phyloP scores from a whole-genome alignment of 2,113 vertebrate species.

The Circaetus gallicus region DNA sequence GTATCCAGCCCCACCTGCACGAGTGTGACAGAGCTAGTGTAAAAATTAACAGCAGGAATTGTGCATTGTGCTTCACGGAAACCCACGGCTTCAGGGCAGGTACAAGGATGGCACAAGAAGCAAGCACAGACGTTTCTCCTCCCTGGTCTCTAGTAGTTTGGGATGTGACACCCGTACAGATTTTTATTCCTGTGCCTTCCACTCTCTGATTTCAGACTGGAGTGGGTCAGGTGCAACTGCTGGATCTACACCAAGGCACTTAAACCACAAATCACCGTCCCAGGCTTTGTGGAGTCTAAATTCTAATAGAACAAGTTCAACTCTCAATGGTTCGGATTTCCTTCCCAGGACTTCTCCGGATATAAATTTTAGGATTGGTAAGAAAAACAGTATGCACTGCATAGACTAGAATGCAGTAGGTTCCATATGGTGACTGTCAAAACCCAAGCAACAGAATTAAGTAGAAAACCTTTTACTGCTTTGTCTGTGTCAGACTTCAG shows the following conservation, averaged over 20 bases:
- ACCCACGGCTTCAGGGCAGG: not conserved
- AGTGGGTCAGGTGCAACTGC: slow-evolving; percentile 55
- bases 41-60: not conserved
- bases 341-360: not conserved
- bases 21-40: not conserved
- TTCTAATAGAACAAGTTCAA: slow-evolving; percentile 73
- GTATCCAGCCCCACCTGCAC: not conserved
- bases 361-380: slow-evolving; percentile 33
- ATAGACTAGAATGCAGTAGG: not conserved
- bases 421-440: not conserved
- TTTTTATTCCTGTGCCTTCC: not conserved
- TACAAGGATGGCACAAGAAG: not conserved
- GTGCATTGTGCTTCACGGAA: not conserved
- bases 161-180: not conserved
- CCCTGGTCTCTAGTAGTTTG: not conserved
- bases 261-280: slow-evolving; percentile 26
- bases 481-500: not conserved
- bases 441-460: not conserved
- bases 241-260: slow-evolving; percentile 31
- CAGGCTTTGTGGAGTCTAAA: slow-evolving; percentile 56
- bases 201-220: slow-evolving; percentile 73
- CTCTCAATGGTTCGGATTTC: slow-evolving; percentile 55
- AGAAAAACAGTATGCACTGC: not conserved
- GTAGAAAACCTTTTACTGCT: not conserved
- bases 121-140: not conserved